Percentiles rank a stretch among this genome's conserved stretches.
These are phyloP conservation scores for Listronotus oregonensis DNA, from an alignment of 1,140 invertebrate genomes.

Conservation along the genomic window DNA sequence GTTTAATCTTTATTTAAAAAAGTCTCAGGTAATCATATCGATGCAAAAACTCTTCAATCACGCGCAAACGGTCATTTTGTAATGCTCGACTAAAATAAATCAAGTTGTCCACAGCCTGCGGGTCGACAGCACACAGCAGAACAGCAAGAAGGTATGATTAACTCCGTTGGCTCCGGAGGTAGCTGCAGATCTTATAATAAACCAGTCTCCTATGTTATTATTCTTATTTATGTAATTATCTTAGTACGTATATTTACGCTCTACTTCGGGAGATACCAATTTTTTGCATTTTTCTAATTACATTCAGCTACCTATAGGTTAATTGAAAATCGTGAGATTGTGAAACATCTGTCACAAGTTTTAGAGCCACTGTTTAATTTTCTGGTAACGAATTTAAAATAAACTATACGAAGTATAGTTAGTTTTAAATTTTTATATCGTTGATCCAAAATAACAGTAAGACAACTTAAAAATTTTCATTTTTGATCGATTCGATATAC, in stretches of 20 bases:
- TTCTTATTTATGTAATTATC: conserved; percentile 40
- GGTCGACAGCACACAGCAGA: conserved; percentile 28
- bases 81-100: conserved; percentile 36
- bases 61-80: conserved; percentile 24
- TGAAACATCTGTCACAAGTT: conserved; percentile 6
- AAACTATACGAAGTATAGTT: too few relatives aligned
- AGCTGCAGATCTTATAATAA: conserved; percentile 30
- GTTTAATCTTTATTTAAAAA: too few relatives aligned
- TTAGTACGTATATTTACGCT: conserved; percentile 28
- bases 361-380: conserved; percentile 3
- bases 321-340: conserved; percentile 26
- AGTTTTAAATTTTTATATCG: too few relatives aligned
- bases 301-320: conserved; percentile 19
- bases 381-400: neutral
- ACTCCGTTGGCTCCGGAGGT: conserved; percentile 21
- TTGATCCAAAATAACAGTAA: too few relatives aligned
- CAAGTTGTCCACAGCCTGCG: conserved; percentile 28
- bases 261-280: conserved; percentile 17
- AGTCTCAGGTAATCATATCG: neutral
- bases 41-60: conserved; percentile 23
- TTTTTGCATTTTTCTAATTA: conserved; percentile 13
- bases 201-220: conserved; percentile 36
- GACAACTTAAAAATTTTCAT: too few relatives aligned
- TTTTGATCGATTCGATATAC: too few relatives aligned
- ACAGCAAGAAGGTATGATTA: conserved; percentile 39